Percentiles rank a stretch among this genome's conserved stretches.
These are phyloP conservation scores for Nothobranchius kuhntae DNA, from an alignment of 2,113 vertebrate genomes.

Conservation along the genomic window DNA sequence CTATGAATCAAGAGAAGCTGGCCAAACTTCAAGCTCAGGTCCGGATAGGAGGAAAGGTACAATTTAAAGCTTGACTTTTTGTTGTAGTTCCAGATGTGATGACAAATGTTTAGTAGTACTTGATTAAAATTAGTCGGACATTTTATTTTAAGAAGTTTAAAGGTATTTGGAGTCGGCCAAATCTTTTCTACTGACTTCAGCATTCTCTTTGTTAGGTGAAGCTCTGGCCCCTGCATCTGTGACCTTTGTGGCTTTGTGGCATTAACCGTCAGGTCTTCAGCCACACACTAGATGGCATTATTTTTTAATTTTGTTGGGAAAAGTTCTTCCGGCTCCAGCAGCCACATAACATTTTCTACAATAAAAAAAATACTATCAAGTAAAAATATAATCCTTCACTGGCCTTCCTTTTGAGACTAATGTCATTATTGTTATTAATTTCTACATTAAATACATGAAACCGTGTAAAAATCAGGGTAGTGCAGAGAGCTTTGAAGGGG, in stretches of 20 bases:
- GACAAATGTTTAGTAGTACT: neutral
- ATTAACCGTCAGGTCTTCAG: constrained; percentile 14
- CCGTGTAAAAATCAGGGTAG: too few species aligned
- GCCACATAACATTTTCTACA: neutral
- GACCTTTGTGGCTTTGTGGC: constrained; percentile 42
- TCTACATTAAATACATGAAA: too few species aligned
- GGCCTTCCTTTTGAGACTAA: too few species aligned
- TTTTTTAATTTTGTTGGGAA: constrained; percentile 33
- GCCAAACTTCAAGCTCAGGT: constrained; percentile 98
- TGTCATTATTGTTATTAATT: too few species aligned
- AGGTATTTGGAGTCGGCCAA: constrained; percentile 32
- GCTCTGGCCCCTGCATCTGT: constrained; percentile 16
- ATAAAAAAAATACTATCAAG: too few species aligned
- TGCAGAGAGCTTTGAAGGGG: too few species aligned
- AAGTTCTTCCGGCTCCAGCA: neutral
- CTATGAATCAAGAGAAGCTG: constrained; percentile 98
- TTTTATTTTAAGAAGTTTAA: constrained; percentile 38
- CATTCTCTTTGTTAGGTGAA: constrained; percentile 59
- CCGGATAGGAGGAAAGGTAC: constrained; percentile 99
- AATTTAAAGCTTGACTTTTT: neutral
- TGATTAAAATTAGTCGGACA: neutral
- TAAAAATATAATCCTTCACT: too few species aligned
- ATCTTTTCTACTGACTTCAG: constrained; percentile 67
- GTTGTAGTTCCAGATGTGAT: neutral
- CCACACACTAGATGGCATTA: constrained; percentile 54